Evolutionary conservation across 2,888 invertebrate genomes (phyloP).

Genomic region (Synanthedon vespiformis): DNA sequence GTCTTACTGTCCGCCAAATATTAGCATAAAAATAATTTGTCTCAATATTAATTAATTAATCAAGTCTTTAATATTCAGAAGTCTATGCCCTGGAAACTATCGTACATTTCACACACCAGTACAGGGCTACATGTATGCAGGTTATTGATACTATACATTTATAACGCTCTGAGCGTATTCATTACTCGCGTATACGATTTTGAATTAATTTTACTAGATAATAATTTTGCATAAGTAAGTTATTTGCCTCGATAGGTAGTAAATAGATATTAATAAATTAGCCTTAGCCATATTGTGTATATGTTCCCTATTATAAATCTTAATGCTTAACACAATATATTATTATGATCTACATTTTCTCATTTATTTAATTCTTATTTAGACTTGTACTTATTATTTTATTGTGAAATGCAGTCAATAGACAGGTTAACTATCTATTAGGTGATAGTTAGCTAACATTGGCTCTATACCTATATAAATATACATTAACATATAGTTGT

Average conservation of each 20-base stretch:
- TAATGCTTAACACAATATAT: too few species aligned
- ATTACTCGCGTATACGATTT: conserved; percentile 11
- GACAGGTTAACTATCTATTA: too few species aligned
- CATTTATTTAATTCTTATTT: too few species aligned
- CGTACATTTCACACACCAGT: too few species aligned
- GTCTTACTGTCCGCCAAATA: not conserved
- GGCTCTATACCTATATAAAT: too few species aligned
- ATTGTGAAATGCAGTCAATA: too few species aligned
- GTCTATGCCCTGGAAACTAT: too few species aligned
- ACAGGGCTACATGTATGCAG: conserved; percentile 4
- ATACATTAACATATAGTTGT: too few species aligned
- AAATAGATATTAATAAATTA: conserved; percentile 2
- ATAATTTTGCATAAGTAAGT: conserved; percentile 1
- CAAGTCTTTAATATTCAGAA: too few species aligned
- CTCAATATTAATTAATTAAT: not conserved
- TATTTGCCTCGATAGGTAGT: conserved; percentile 2
- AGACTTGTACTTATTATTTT: too few species aligned
- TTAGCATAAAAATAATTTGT: conserved; percentile 2
- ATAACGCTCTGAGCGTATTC: conserved; percentile 14
- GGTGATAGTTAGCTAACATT: too few species aligned
- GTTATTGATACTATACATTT: conserved; percentile 19
- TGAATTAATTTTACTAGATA: conserved; percentile 8
- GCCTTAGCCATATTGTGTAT: not conserved
- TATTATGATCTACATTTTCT: too few species aligned
- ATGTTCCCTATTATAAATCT: not conserved